Evolutionary conservation across 2,797 vertebrate species (phyloP).

Genomic region (Rhincodon typus): DNA sequence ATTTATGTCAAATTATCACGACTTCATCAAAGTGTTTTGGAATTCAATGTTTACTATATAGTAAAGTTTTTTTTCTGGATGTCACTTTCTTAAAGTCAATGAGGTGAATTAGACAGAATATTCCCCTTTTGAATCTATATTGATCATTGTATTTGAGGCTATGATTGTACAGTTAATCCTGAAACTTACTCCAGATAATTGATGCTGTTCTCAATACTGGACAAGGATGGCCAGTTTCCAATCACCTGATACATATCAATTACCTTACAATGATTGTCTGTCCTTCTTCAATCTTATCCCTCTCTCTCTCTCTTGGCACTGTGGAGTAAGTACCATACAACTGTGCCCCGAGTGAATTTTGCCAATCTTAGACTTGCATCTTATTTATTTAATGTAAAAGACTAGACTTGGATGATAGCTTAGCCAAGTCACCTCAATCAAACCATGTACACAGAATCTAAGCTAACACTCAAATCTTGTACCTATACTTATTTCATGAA

Average conservation of each 20-base stretch:
- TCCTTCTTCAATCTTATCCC: neutral
- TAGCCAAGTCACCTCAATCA: no score
- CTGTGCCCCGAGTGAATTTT: neutral
- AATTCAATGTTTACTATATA: neutral
- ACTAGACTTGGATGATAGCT: no score
- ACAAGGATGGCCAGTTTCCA: neutral
- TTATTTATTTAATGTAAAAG: neutral
- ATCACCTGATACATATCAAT: neutral
- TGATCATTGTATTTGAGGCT: neutral
- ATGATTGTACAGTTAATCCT: neutral
- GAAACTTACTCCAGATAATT: neutral
- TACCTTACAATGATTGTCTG: neutral
- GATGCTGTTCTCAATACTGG: neutral
- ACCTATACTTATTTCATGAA: conserved; percentile 2
- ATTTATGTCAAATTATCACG: neutral
- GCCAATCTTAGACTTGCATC: conserved; percentile 3
- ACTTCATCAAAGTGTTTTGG: neutral
- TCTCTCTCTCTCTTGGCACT: neutral
- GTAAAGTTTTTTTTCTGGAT: neutral
- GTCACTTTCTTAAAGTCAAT: neutral
- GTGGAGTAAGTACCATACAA: neutral
- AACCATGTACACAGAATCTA: no score
- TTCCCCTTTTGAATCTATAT: neutral
- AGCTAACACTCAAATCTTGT: no score
- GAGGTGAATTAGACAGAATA: neutral